A percentile compares a stretch with the other conserved stretches of the same genome.
Evolutionary conservation across 2,888 invertebrate species (phyloP).

Genomic region (Dryadula phaetusa): DNA sequence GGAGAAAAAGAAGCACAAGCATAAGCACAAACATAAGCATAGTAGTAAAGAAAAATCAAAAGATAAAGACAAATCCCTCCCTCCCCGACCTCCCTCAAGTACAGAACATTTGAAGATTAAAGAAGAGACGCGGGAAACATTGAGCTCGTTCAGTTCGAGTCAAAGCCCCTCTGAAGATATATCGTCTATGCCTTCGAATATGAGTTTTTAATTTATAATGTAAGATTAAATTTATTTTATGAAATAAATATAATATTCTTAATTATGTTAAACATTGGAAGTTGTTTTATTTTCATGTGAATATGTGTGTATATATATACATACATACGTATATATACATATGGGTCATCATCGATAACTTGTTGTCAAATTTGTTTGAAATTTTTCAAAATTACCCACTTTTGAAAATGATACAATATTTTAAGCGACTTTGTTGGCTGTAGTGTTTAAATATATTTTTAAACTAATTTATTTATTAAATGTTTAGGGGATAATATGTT

Average conservation of each 20-base stretch:
- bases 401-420: too few species aligned
- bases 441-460: too few species aligned
- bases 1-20: constrained; percentile 92
- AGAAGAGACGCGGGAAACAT: constrained; percentile 90
- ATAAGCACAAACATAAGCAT: constrained; percentile 96
- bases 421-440: too few species aligned
- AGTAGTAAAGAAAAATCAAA: constrained; percentile 79
- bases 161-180: constrained; percentile 87
- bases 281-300: constrained; percentile 8
- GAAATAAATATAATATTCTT: background rate
- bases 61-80: constrained; percentile 72
- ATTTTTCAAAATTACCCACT: too few species aligned
- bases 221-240: constrained; percentile 1
- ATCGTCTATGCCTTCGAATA: constrained; percentile 73
- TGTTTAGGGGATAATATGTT: too few species aligned
- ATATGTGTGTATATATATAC: too few species aligned
- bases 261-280: background rate
- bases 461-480: too few species aligned
- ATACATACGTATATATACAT: too few species aligned
- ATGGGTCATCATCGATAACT: too few species aligned
- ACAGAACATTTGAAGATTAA: constrained; percentile 85
- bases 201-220: constrained; percentile 63
- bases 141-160: constrained; percentile 90
- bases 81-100: constrained; percentile 65
- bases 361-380: too few species aligned